phyloP scores from a whole-genome alignment of 2,113 vertebrate species.

The Megaptera novaeangliae region DNA sequence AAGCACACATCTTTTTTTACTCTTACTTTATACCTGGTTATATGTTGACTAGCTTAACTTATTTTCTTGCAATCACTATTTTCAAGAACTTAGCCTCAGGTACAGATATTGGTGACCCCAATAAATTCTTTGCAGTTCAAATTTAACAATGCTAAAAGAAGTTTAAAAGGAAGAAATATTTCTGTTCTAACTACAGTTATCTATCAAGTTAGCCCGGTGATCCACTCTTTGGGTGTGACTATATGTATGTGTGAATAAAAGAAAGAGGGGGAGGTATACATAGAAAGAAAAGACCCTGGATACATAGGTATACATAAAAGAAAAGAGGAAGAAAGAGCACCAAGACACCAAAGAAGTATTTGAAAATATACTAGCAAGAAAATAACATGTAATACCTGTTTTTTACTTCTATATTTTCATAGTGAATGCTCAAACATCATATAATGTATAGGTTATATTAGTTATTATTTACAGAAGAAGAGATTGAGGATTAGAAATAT shows the following conservation, averaged over 20 bases:
- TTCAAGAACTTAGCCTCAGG: background rate
- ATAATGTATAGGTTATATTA: background rate
- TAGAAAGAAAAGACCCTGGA: background rate
- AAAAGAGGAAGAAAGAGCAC: background rate
- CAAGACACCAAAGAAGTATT: background rate
- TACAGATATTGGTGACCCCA: background rate
- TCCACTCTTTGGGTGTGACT: background rate
- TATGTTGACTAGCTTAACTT: background rate
- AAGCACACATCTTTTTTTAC: background rate
- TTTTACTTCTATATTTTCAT: background rate
- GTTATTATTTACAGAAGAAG: background rate
- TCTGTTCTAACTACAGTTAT: background rate
- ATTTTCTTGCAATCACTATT: background rate
- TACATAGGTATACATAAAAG: background rate
- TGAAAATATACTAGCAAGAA: background rate
- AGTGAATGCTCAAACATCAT: background rate
- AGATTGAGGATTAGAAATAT: background rate
- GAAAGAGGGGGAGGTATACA: no score
- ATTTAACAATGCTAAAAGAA: background rate
- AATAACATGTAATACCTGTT: background rate
- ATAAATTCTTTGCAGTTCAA: background rate
- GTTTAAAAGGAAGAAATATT: background rate
- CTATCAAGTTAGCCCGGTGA: background rate
- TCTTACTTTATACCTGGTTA: background rate
- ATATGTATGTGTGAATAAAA: background rate